Conservation (phyloP, 2,797 vertebrate species). For the Rhinichthys osculus region DNA sequence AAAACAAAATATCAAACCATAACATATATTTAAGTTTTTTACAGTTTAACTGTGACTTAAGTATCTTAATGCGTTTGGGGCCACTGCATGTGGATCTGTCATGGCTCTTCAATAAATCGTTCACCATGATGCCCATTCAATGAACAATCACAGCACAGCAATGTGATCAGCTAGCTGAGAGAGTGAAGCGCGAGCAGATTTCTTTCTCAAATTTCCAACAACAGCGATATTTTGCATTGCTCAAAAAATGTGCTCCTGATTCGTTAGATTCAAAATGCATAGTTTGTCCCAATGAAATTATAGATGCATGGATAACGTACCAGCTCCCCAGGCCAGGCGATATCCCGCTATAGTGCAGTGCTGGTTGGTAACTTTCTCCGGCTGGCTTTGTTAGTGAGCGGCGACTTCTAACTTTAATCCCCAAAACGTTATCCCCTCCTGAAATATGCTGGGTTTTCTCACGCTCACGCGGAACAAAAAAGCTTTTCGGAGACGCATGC, state of each 20-base stretch:
- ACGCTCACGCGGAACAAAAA: background rate
- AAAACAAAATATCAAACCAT: background rate
- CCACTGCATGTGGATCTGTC: constrained; percentile 6
- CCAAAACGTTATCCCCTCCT: constrained; percentile 29
- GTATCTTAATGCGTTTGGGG: background rate
- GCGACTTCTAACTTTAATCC: constrained; percentile 18
- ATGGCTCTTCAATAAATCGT: constrained; percentile 4
- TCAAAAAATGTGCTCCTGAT: background rate
- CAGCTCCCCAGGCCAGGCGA: constrained; percentile 2
- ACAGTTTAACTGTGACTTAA: background rate
- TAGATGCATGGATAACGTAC: background rate
- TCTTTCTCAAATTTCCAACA: background rate
- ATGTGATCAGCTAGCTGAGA: background rate
- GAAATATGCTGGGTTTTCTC: background rate
- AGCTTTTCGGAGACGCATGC: background rate
- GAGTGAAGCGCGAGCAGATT: background rate
- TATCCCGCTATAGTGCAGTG: constrained; percentile 3
- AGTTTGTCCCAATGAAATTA: background rate
- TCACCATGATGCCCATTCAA: constrained; percentile 12
- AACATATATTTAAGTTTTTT: background rate
- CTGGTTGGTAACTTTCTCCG: constrained; percentile 30
- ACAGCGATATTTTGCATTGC: background rate
- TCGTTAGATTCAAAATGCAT: background rate
- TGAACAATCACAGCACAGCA: background rate
- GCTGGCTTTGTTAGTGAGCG: constrained; percentile 33